Percentiles rank a stretch among this genome's conserved stretches.
Evolutionary conservation across 2,888 invertebrate genomes (phyloP).

Genomic region (Entomobrya multifasciata): DNA sequence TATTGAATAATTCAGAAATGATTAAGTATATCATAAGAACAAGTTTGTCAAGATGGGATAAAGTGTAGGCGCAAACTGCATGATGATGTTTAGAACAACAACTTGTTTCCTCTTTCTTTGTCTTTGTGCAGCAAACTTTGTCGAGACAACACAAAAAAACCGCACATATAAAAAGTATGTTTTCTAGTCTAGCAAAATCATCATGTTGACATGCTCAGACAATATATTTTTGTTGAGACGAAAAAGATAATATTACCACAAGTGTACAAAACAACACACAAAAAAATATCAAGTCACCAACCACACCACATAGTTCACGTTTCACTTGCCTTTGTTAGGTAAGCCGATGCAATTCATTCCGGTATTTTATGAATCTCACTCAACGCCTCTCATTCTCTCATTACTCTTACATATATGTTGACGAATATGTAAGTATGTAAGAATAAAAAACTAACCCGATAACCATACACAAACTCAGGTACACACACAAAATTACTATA

Average conservation of each 20-base stretch:
- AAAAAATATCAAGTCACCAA: conserved; percentile 22
- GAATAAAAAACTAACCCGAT: conserved; percentile 57
- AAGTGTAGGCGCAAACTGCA: background rate
- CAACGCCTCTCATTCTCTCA: conserved; percentile 11
- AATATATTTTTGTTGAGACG: conserved; percentile 10
- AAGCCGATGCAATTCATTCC: conserved; percentile 66
- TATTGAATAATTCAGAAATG: background rate
- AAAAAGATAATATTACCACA: conserved; percentile 18
- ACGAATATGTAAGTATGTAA: conserved; percentile 24
- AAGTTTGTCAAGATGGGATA: background rate
- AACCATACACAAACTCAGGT: conserved; percentile 47
- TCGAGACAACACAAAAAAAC: background rate
- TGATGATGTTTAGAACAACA: conserved; percentile 11
- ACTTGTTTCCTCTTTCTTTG: conserved; percentile 50
- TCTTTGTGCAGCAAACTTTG: conserved; percentile 39
- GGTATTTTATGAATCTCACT: conserved; percentile 61
- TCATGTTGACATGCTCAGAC: conserved; percentile 38
- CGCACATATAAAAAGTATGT: background rate
- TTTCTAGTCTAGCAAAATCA: conserved; percentile 24
- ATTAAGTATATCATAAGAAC: conserved; percentile 6
- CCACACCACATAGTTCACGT: conserved; percentile 53
- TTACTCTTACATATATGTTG: conserved; percentile 15
- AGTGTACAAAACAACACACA: conserved; percentile 31
- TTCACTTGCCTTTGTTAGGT: conserved; percentile 64
- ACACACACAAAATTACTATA: background rate